A percentile compares a stretch with the other conserved stretches of the same genome.
These are phyloP conservation scores for Falco punctatus DNA, from an alignment of 2,113 vertebrate genomes.

Conservation along the genomic window DNA sequence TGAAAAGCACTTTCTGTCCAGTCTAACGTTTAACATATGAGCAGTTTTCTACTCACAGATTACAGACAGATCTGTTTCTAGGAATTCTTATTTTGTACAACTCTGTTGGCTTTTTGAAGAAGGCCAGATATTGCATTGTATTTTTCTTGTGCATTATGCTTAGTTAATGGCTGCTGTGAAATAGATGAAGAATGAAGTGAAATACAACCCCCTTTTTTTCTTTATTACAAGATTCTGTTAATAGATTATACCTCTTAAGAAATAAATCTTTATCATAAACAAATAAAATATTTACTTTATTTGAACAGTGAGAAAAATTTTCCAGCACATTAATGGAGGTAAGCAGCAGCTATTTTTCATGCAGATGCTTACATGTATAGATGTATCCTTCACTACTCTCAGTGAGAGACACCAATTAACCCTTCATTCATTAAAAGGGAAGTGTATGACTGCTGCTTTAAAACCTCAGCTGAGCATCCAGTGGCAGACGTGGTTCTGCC, in stretches of 20 bases:
- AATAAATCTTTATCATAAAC: not conserved
- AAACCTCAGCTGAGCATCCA: not conserved
- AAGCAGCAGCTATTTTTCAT: not conserved
- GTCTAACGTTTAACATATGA: not conserved
- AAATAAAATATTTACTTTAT: not conserved
- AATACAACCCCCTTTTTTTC: not conserved
- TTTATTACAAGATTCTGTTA: not conserved
- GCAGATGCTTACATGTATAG: not conserved
- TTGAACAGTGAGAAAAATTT: not conserved
- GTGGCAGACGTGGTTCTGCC: not conserved
- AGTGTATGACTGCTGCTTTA: not conserved
- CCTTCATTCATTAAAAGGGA: not conserved
- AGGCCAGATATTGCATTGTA: not conserved
- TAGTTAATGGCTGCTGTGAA: not conserved
- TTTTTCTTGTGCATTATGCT: not conserved
- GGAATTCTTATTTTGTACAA: not conserved
- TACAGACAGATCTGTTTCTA: not conserved
- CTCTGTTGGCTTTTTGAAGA: not conserved
- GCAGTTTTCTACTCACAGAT: not conserved
- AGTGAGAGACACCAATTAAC: not conserved
- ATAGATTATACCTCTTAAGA: not conserved
- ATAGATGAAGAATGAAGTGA: not conserved
- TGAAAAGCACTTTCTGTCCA: not conserved
- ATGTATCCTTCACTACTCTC: not conserved
- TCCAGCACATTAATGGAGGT: not conserved